Conservation (phyloP, 2,888 invertebrate species). For the Linnaemya tessellans region DNA sequence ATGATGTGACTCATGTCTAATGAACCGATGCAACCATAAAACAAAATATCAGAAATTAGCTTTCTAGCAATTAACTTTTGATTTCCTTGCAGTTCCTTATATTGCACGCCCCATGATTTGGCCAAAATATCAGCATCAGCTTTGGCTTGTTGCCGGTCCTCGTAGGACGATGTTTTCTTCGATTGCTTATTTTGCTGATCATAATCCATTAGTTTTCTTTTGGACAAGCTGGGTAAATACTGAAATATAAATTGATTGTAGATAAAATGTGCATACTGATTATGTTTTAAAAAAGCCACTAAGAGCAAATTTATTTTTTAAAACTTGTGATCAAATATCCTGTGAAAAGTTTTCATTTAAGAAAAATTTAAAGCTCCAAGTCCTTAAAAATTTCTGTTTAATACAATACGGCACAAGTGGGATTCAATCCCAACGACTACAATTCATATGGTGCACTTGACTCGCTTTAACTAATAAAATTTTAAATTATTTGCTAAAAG, state of each 20-base stretch:
- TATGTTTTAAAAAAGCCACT: neutral
- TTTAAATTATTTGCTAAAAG: neutral
- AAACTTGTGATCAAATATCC: too few relatives aligned
- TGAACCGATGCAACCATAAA: slow-evolving; percentile 63
- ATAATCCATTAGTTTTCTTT: neutral
- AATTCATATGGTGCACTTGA: too few relatives aligned
- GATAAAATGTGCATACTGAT: neutral
- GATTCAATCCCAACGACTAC: too few relatives aligned
- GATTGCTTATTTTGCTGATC: neutral
- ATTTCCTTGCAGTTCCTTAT: slow-evolving; percentile 37
- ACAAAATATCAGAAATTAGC: slow-evolving; percentile 59
- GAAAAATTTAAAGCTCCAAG: too few relatives aligned
- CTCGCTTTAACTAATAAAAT: neutral
- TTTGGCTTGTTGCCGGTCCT: slow-evolving; percentile 12
- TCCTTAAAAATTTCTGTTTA: too few relatives aligned
- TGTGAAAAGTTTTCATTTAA: too few relatives aligned
- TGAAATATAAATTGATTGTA: slow-evolving; percentile 1
- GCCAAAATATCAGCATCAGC: slow-evolving; percentile 44
- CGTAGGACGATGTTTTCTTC: neutral
- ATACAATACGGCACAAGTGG: too few relatives aligned
- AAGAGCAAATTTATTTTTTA: too few relatives aligned
- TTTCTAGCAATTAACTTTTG: slow-evolving; percentile 63
- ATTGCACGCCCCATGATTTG: slow-evolving; percentile 60
- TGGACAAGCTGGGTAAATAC: neutral
- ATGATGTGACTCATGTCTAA: slow-evolving; percentile 40